Evolutionary conservation across 1,140 invertebrate genomes (phyloP), one percentile per base, ranked within the genome.

Genomic region (Lysiphlebus fabarum): DNA sequence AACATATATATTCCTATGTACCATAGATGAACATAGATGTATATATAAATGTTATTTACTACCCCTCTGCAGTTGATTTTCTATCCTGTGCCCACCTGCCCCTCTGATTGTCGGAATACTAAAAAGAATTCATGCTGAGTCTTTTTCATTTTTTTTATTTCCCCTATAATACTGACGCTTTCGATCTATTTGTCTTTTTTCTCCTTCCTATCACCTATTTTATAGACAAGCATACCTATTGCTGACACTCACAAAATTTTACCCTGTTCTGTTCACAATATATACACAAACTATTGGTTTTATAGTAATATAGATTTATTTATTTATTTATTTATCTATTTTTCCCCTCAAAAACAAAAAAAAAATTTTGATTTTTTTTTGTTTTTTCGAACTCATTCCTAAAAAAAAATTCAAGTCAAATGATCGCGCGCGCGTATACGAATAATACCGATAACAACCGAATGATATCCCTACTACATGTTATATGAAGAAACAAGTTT

Each of bases 221-320:
- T n/a, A n/a, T n/a, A 26, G 17, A 55, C 60, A 37, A 64, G 62
- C 65, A 33, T 58, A 57, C 62, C 59, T 63, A 51, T 59, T 49
- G 37, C 40, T 58, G 40, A 33, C 34, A 33, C 40, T 48, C 43
- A 65, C 59, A 54, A 57, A 1, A 26, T 26, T 26, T 58, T 62
- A 61, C 42, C 57, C 42, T 58, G 56, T 51, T 58, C 42, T 58
- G 56, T 51, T 58, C 56, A 58, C 53, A 43, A 37, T 51, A 36
- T 34, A 40, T 34, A 51, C 49, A 34, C 49, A 51, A n/a, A n/a
- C 49, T 33, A 26, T 50, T 50, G 48, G 49, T 51, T 12, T 7
- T 51, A 34, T 51, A 50, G 48, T 36, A 50, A 26, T 48, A 26
- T 4, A 26, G 2, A 26, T 26, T 2, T 26, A 26, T 26, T 2